Evolutionary conservation across 2,888 invertebrate species (phyloP).

Genomic region (Gymnoscelis rufifasciata): DNA sequence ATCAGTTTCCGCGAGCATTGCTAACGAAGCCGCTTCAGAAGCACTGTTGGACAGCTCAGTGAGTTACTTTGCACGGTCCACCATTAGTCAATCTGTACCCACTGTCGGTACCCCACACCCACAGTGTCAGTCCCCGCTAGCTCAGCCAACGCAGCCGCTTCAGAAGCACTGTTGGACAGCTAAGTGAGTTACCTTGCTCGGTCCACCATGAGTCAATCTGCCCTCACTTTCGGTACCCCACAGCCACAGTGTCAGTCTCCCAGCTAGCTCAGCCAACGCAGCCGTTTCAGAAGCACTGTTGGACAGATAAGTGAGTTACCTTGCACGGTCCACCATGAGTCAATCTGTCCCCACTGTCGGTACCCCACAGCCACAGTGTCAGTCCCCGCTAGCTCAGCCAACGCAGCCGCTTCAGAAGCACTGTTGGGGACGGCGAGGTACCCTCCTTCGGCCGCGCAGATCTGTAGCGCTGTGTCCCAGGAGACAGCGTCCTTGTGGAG

Average conservation of each 20-base stretch:
- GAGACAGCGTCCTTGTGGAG: background rate
- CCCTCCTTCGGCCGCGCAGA: slow-evolving; percentile 12
- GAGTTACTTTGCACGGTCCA: slow-evolving; percentile 8
- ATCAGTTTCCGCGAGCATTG: too few species aligned
- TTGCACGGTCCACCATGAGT: slow-evolving; percentile 10
- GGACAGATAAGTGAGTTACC: too few species aligned
- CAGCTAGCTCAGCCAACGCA: too few species aligned
- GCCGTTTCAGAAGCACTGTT: too few species aligned
- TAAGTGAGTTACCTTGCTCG: slow-evolving; percentile 11
- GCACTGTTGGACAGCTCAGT: too few species aligned
- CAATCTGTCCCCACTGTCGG: slow-evolving; percentile 6
- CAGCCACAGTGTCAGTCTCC: too few species aligned
- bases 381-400: background rate
- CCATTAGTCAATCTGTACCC: slow-evolving; percentile 7
- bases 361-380: slow-evolving; percentile 4
- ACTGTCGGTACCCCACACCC: slow-evolving; percentile 6
- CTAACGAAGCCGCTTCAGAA: too few species aligned
- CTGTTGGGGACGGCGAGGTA: slow-evolving; percentile 12
- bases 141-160: background rate
- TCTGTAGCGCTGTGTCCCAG: slow-evolving; percentile 2
- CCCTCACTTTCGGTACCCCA: too few species aligned
- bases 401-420: background rate
- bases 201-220: too few species aligned
- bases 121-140: background rate
- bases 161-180: slow-evolving; percentile 8